Evolutionary conservation across 2,888 invertebrate genomes (phyloP).

Genomic region (Cosmia trapezina): DNA sequence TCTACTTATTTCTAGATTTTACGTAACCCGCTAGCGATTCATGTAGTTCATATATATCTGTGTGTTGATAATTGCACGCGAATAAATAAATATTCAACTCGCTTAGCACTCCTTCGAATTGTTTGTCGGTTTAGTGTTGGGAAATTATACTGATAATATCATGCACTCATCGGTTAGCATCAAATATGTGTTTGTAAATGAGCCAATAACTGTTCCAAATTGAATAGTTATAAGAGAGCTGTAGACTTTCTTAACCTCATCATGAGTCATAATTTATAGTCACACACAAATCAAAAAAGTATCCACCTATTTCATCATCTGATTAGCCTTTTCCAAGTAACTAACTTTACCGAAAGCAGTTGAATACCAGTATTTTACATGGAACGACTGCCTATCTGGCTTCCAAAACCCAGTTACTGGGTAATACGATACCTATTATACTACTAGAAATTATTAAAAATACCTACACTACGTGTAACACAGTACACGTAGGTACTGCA

Average conservation of each 20-base stretch:
- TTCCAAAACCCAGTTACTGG: no score
- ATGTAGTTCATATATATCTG: slow-evolving; percentile 45
- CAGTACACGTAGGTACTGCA: not conserved
- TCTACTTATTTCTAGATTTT: slow-evolving; percentile 29
- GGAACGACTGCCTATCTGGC: no score
- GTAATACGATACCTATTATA: no score
- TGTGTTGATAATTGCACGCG: slow-evolving; percentile 53
- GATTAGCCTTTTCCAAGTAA: no score
- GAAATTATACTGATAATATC: slow-evolving; percentile 58
- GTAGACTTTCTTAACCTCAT: not conserved
- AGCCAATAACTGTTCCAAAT: slow-evolving; percentile 34
- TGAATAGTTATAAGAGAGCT: not conserved
- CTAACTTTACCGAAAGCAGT: no score
- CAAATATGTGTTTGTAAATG: slow-evolving; percentile 43
- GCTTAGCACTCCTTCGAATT: slow-evolving; percentile 41
- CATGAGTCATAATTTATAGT: slow-evolving; percentile 3
- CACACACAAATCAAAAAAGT: not conserved
- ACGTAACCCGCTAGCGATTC: slow-evolving; percentile 41
- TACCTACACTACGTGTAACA: not conserved
- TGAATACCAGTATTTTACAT: no score
- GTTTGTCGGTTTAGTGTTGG: slow-evolving; percentile 55
- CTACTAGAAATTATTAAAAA: not conserved
- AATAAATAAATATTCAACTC: slow-evolving; percentile 57
- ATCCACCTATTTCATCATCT: no score
- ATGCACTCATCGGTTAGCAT: slow-evolving; percentile 43